Evolutionary conservation across 2,888 invertebrate genomes (phyloP), one percentile per base, ranked within the genome.

Genomic region (Drosophila putrida): DNA sequence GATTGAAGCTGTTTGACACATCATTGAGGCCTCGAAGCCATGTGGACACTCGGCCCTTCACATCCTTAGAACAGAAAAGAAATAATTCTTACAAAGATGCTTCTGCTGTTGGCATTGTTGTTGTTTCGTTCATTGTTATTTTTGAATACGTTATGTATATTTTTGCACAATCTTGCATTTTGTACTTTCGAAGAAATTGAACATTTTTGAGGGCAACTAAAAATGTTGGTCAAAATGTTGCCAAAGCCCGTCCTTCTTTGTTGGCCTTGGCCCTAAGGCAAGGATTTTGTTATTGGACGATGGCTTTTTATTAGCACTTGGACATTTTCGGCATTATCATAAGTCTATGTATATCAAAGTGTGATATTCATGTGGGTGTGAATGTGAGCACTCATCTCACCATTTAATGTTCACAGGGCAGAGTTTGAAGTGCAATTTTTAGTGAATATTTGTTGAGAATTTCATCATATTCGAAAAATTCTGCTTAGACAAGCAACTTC

Each of bases 291-390:
- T 39, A 61, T 71, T 57, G 49, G 39, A 38, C 61, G 46, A 35
- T 41, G 79, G 54, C 51, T 71, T 75, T 75, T 75, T 71, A 81
- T 80, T 84, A 78, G 68, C 78, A 75, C 78, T 66, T 57, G 61
- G 68, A 66, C 68, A 79, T 68, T 68, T 53, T 75, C 25, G 65
- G 50, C 76, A 80, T 80, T 80, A 84, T 75, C 75, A 75, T 81
- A 78, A 78, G 82, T 62, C 33, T 80, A 63, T 59, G 80, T 76
- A 76, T 72, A 73, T 62, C 62, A 59, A 72, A 68, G 60, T 64
- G 61, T 49, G 53, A 53, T 41, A 49, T 43, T 50, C 44, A 27
- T 36, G 27, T 46, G n/a, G 61, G 28, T 28, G 39, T 46, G 15
- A 28, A 62, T 47, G 31, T 57, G 31, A 28, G 5, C 44, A 38